Conservation (phyloP, 2,113 vertebrate species). For the Ophthalmolycus amberensis region DNA sequence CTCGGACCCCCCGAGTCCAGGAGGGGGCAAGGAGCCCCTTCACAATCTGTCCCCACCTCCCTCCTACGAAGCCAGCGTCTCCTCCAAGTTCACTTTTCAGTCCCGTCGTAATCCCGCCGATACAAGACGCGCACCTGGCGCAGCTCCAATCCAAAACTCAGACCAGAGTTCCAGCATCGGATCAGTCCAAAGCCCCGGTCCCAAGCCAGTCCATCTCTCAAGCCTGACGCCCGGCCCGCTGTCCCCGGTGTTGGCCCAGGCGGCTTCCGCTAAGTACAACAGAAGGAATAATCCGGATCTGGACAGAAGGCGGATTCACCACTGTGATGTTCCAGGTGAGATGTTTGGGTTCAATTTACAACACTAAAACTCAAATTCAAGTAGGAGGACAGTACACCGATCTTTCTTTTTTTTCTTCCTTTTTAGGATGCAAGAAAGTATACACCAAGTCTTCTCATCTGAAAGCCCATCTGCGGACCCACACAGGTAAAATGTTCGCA, state of each 20-base stretch:
- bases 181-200: slow-evolving; percentile 33
- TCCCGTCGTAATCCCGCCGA: slow-evolving; percentile 54
- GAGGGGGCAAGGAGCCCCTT: slow-evolving; percentile 90
- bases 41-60: slow-evolving; percentile 94
- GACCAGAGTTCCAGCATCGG: slow-evolving; percentile 32
- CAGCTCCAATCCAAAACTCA: slow-evolving; percentile 25
- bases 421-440: slow-evolving; percentile 94
- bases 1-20: slow-evolving; percentile 95
- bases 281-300: slow-evolving; percentile 95
- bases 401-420: slow-evolving; percentile 45
- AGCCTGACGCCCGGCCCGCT: slow-evolving; percentile 81
- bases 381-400: background rate
- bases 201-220: slow-evolving; percentile 79
- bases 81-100: slow-evolving; percentile 92
- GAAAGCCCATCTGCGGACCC: slow-evolving; percentile 97
- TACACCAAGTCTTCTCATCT: slow-evolving; percentile 99
- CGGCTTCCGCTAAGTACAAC: slow-evolving; percentile 87
- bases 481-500: slow-evolving; percentile 89
- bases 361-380: background rate
- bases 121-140: slow-evolving; percentile 40
- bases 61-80: slow-evolving; percentile 93
- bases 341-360: background rate
- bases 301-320: slow-evolving; percentile 96
- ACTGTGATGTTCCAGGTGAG: slow-evolving; percentile 94
- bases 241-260: slow-evolving; percentile 85